Base-by-base conservation (phyloP, 2,888 invertebrate genomes). In the Synergus gifuensis region DNA sequence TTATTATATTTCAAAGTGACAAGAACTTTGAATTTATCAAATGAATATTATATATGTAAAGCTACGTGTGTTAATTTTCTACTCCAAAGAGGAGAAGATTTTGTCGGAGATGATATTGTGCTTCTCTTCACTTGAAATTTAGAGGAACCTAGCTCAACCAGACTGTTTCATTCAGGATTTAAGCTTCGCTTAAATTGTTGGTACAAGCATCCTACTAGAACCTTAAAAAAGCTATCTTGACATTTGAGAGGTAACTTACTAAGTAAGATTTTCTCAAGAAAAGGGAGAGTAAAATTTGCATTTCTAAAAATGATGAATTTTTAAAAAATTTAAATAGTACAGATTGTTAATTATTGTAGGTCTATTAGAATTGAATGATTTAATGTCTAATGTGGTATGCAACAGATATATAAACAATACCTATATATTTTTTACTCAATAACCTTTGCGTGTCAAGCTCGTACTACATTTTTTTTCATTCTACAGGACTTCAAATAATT, bases 101-200 rank as follows among this genome's bases (percentile, higher is more conserved):
- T 40, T 64, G 9, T 36, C 64, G 36, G n/a, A 14, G 40, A 8
- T 5, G 40, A 64, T 40, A 36, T 36, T 64, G 64, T 64, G 42
- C 36, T 64, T 64, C 40, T 40, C 64, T 64, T 64, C 40, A 64
- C n/a, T 42, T 40, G 63, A n/a, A 64, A 64, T 40, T 64, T 64
- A 64, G 64, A 64, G 64, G 64, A 40, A 40, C 64, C 16, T 64
- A 40, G 12, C 42, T 64, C 64, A 40, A 40, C 64, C 64, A 64
- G 14, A 64, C 42, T 64, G 64, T 64, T 64, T 64, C 64, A 64
- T 64, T 64, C 36, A 64, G n/a, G 42, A 40, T 18, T 64, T 42
- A 64, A 64, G 40, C 28, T 64, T 28, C 40, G 40, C 64, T 28
- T 40, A 64, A 64, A 64, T 64, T 64, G 64, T 64, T 64, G 40